Conservation (phyloP, 2,113 vertebrate species). For the Lasiurus borealis region DNA sequence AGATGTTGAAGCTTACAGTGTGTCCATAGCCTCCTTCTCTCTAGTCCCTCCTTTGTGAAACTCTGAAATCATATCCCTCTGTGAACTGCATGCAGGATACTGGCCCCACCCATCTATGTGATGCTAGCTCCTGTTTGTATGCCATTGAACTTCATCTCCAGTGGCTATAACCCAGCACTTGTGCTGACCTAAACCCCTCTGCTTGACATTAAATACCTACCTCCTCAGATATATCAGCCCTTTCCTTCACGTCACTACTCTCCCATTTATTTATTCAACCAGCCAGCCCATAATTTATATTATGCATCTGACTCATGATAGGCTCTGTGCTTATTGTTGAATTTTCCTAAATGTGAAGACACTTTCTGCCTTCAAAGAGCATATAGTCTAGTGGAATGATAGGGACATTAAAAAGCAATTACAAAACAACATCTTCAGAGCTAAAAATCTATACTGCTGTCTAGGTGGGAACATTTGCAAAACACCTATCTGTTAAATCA, state of each 20-base stretch:
- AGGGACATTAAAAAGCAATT: background rate
- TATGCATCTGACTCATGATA: background rate
- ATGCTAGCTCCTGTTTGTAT: conserved; percentile 38
- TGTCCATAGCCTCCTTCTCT: background rate
- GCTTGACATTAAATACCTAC: background rate
- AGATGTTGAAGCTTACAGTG: background rate
- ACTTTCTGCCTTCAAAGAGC: background rate
- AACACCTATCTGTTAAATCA: background rate
- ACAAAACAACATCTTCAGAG: background rate
- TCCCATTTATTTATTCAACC: background rate
- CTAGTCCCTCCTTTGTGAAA: background rate
- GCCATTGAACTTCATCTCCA: background rate
- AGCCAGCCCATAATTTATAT: background rate
- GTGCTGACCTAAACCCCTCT: background rate
- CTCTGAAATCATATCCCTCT: background rate
- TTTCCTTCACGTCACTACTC: background rate
- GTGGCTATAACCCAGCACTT: background rate
- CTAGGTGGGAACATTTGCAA: background rate
- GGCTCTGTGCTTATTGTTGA: background rate
- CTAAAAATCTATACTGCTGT: background rate
- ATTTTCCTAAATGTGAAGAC: background rate
- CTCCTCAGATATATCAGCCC: background rate
- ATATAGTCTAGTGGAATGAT: background rate
- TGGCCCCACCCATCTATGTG: conserved; percentile 73
- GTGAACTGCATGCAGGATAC: background rate